Base-by-base conservation (phyloP, 1,140 invertebrate species). In the Trachelipus rathkii region DNA sequence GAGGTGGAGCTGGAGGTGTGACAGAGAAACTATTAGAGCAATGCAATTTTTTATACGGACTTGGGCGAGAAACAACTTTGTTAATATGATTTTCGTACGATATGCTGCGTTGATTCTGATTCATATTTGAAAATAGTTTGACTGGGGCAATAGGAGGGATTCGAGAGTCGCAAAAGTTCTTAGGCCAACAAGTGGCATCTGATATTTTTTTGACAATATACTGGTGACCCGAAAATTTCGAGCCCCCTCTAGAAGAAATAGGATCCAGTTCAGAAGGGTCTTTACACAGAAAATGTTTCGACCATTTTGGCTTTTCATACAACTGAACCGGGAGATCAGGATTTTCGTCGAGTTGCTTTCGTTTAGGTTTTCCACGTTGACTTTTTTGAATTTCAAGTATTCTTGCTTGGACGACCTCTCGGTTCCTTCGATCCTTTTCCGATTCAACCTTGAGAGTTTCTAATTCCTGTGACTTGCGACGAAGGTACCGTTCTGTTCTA, bases 401-500 rank as follows among this genome's bases (percentile, higher is more conserved):
- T 46, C 75, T 76, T 72, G 77, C 82, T 78, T 77, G 77, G 23
- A 77, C 78, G 6, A 73, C 82, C 15, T 77, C 81, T 11, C 78
- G 66, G 68, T 81, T 82, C 43, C 73, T 74, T 33, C 77, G 68
- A 50, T 82, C 80, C 45, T 79, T 78, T 19, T 87, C 87, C 44
- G 87, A 88, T 82, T 89, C 89, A 82, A 87, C 88, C 76, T 88
- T 88, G 3, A 88, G 60, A 9, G 81, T 78, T 15, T 83, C 88
- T 50, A 91, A 90, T 76, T 92, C 91, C 50, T 89, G 87, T 5
- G 90, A 92, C 71, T 92, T 85, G 45, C 92, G 86, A 82, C 91
- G 91, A 69, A 92, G 89, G 81, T 93, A 92, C 44, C 92, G 87
- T 84, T 93, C 92, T 70, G 91, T 93, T 80, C 92, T 87, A 0